Conservation (phyloP, 2,888 invertebrate genomes). For the Flexamia atlantica region DNA sequence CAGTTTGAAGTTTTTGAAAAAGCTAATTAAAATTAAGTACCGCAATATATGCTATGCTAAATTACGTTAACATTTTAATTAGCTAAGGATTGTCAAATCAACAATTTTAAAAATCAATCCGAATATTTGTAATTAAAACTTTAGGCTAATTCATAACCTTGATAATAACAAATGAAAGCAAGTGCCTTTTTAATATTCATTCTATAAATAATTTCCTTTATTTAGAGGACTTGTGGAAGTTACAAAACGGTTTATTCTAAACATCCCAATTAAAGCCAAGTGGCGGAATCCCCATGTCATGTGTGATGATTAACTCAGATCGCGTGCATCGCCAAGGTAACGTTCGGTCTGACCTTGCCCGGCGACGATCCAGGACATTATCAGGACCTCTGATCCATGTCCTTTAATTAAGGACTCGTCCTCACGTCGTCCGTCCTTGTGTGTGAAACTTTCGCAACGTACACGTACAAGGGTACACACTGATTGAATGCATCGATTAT, state of each 20-base stretch:
- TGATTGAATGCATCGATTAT: neutral
- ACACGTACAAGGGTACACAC: neutral
- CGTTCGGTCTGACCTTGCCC: conserved; percentile 13
- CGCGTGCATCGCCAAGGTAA: neutral
- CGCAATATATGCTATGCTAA: no score
- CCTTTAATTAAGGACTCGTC: conserved; percentile 50
- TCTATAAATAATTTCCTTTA: no score
- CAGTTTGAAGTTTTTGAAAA: no score
- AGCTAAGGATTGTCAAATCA: no score
- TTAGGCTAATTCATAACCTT: no score
- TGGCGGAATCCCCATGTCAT: neutral
- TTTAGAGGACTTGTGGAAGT: no score
- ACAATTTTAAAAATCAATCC: no score
- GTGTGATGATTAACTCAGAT: neutral
- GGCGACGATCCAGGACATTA: conserved; percentile 24
- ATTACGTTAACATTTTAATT: no score
- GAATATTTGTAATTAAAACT: no score
- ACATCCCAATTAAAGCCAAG: neutral
- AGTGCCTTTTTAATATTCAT: no score
- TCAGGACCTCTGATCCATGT: conserved; percentile 41
- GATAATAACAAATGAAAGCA: no score
- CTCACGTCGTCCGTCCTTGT: conserved; percentile 17
- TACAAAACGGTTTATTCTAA: neutral
- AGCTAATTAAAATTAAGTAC: no score
- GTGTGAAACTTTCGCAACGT: neutral